Conservation (phyloP, 1,140 invertebrate species). For the Neodiprion fabricii region DNA sequence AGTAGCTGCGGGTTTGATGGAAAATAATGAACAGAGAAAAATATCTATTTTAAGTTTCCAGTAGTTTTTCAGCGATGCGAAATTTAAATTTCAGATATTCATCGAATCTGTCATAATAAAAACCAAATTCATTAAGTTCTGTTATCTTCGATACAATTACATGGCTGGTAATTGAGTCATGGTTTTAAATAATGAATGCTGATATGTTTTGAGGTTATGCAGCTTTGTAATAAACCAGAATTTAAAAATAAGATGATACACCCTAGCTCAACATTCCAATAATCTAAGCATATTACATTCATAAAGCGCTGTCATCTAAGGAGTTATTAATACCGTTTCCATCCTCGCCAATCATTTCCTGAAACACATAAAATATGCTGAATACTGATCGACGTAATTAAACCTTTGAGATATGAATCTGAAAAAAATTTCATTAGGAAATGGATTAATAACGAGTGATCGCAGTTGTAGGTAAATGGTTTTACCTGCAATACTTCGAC, state of each 20-base stretch:
- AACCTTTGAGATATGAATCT: not conserved
- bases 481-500: slow-evolving; percentile 73
- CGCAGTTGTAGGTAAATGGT: slow-evolving; percentile 23
- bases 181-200: not conserved
- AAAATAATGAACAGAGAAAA: no score
- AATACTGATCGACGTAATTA: not conserved
- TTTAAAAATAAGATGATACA: not conserved
- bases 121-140: no score
- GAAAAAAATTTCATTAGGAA: no score
- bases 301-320: slow-evolving; percentile 49
- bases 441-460: no score
- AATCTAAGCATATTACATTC: not conserved
- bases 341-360: slow-evolving; percentile 59
- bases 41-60: no score
- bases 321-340: slow-evolving; percentile 54
- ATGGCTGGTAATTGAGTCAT: not conserved
- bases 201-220: not conserved
- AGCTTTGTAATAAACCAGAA: no score
- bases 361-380: slow-evolving; percentile 24
- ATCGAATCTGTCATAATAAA: no score
- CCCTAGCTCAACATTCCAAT: not conserved
- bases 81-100: no score
- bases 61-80: no score
- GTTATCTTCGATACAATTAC: no score
- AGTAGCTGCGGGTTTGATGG: no score